Evolutionary conservation across 2,888 invertebrate genomes (phyloP).

Genomic region (Parthenolecanium corni): DNA sequence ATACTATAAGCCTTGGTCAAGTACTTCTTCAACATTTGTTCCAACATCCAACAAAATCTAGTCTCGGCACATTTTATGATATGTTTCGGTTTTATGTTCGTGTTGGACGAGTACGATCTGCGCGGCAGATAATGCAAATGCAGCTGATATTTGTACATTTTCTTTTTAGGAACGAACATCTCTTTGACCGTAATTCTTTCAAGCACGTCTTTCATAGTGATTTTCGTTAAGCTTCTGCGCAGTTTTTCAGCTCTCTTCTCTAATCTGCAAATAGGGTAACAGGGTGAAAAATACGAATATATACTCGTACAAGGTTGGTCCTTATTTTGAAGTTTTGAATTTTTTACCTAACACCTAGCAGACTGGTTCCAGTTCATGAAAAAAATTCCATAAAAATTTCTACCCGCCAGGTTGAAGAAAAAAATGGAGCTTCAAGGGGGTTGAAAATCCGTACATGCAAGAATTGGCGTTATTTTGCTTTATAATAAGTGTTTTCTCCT

Average conservation of each 20-base stretch:
- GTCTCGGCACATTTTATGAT: conserved; percentile 55
- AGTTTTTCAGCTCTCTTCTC: conserved; percentile 53
- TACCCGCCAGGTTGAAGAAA: too few relatives aligned
- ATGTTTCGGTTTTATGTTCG: conserved; percentile 32
- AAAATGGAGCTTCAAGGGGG: too few relatives aligned
- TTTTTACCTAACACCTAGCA: too few relatives aligned
- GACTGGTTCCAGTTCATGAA: too few relatives aligned
- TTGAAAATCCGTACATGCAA: too few relatives aligned
- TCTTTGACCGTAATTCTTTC: conserved; percentile 55
- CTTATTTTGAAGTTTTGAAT: too few relatives aligned
- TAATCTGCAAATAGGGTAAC: conserved; percentile 37
- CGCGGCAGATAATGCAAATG: conserved; percentile 30
- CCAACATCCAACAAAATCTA: conserved; percentile 53
- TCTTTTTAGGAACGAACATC: conserved; percentile 45
- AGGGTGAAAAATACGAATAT: neutral
- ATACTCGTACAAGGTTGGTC: too few relatives aligned
- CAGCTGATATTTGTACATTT: conserved; percentile 36
- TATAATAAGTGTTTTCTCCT: too few relatives aligned
- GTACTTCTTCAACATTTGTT: conserved; percentile 33
- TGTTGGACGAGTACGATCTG: conserved; percentile 31
- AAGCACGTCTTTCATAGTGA: conserved; percentile 66
- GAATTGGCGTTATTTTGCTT: too few relatives aligned
- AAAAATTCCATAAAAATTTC: too few relatives aligned
- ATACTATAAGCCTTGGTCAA: conserved; percentile 17
- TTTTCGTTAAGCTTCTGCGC: conserved; percentile 59